Base-by-base conservation (phyloP, 2,888 invertebrate species). In the Drosophila prostipennis region DNA sequence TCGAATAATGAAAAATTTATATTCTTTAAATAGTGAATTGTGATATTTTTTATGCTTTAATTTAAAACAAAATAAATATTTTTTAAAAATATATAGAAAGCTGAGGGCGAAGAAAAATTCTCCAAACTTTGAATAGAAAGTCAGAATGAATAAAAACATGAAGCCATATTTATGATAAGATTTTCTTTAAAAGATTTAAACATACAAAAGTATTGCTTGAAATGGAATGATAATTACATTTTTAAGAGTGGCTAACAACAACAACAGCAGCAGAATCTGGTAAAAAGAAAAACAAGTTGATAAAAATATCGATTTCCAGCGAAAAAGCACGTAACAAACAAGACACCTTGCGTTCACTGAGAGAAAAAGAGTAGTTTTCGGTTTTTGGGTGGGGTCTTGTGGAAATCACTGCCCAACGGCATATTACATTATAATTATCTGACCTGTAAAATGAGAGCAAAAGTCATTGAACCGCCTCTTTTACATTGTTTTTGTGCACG, bases 251-350 rank as follows among this genome's bases (percentile, higher is more conserved):
- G 13, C 39, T 32, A 32, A 45, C 43, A 43, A 45, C 55, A 32
- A 45, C 43, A 43, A 45, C 55, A 58, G 46, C 48, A 48, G 39
- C 36, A 65, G 40, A 46, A 39, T 60, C 6, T 43, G 70, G 54
- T 60, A 45, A 29, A 26, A 26, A 10, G n/a, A 37, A 71, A 63
- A 71, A 71, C 71, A 71, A 55, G 23, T 40, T 71, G 71, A 71
- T 71, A 55, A 55, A 70, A 61, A 70, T 52, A 45, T 37, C 45
- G 61, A 71, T 51, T 71, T 39, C 39, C 64, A 53, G 42, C 32
- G 58, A 58, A 60, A 11, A 16, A 40, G 26, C 26, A 26, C 64
- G 54, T 40, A 65, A 54, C 19, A 14, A 64, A 14, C 53, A 37
- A 63, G 48, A n/a, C 48, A 40, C 14, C 40, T 34, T 16, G 48